Conservation (phyloP, 2,113 vertebrate species). For the Carlito syrichta region DNA sequence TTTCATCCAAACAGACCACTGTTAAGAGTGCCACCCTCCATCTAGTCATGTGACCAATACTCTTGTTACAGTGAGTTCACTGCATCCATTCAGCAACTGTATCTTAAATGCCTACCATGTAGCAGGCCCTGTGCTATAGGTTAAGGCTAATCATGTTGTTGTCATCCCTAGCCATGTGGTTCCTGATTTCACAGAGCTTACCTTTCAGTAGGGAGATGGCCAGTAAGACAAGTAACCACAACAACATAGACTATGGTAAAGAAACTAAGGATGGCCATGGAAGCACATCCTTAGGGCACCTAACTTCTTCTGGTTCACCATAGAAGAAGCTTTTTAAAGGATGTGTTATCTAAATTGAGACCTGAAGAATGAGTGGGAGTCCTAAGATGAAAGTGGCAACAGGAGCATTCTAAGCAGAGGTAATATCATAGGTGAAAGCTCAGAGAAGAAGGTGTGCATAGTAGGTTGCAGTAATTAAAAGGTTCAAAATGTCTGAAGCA, state of each 20-base stretch:
- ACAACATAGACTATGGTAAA: not conserved
- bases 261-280: not conserved
- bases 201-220: not conserved
- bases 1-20: slow-evolving; percentile 4
- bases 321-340: not conserved
- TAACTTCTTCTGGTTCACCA: not conserved
- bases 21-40: not conserved
- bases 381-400: not conserved
- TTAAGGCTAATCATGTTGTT: not conserved
- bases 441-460: not conserved
- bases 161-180: not conserved
- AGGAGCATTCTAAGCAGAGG: not conserved
- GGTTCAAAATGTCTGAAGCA: not conserved
- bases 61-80: not conserved
- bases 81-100: not conserved
- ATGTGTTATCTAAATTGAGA: not conserved
- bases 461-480: not conserved
- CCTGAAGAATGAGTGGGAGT: not conserved
- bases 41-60: not conserved
- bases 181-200: not conserved
- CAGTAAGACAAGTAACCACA: not conserved
- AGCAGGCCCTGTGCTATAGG: not conserved
- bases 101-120: not conserved
- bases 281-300: not conserved
- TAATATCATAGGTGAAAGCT: not conserved